Conservation (phyloP, 64 coral and sea anemone species). For the Montipora sp. region DNA sequence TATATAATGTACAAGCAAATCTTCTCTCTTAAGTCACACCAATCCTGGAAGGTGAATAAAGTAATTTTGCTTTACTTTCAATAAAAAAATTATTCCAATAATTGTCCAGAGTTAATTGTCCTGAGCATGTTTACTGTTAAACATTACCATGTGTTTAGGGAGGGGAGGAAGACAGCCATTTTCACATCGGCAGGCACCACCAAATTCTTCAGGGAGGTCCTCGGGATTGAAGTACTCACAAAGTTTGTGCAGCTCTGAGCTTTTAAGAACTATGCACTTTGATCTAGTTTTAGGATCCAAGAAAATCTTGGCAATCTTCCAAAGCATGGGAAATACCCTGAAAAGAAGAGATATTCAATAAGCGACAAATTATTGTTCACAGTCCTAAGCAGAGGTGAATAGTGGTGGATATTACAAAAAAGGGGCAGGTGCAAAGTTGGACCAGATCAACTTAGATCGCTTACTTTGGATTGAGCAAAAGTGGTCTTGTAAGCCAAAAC, state of each 20-base stretch:
- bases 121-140: too few species aligned
- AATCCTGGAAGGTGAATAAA: too few species aligned
- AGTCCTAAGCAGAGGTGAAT: not conserved
- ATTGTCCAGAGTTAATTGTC: too few species aligned
- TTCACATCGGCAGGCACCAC: slow-evolving; percentile 81
- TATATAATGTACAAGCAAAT: too few species aligned
- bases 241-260: slow-evolving; percentile 69
- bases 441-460: too few species aligned
- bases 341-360: not conserved
- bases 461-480: too few species aligned
- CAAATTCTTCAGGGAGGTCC: slow-evolving; percentile 88
- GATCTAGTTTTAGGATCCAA: slow-evolving; percentile 89
- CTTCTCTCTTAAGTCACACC: too few species aligned
- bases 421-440: too few species aligned
- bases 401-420: too few species aligned
- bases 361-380: not conserved
- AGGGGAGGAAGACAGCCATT: slow-evolving; percentile 84
- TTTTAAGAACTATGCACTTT: slow-evolving; percentile 89
- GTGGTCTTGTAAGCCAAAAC: too few species aligned
- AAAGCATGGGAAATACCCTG: slow-evolving; percentile 96
- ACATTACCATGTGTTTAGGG: slow-evolving; percentile 94
- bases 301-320: slow-evolving; percentile 88
- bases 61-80: too few species aligned
- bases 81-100: too few species aligned
- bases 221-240: slow-evolving; percentile 90